Base-by-base conservation (phyloP, 2,888 invertebrate genomes). In the Malacosoma neustria region DNA sequence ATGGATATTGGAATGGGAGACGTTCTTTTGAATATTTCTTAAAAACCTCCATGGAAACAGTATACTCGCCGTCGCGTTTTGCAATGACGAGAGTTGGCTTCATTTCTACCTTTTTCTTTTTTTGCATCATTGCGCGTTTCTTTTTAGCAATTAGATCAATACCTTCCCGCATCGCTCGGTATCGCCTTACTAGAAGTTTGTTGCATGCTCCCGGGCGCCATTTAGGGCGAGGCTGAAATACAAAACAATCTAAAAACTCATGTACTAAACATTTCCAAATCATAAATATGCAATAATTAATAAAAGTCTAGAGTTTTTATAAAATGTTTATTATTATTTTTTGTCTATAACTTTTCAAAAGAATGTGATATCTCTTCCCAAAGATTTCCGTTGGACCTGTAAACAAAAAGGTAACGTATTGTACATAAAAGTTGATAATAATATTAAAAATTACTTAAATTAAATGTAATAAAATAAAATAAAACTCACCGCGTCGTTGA, bases 171-270 rank as follows among this genome's bases (percentile, higher is more conserved):
- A 74, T 14, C 1, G 75, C 62, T 50, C 70, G 66, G 37, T 82
- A 82, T 34, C 63, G 62, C 53, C 77, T 63, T 0, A 81, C 77
- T 38, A 84, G 54, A 29, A 71, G 54, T 49, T 75, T 81, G 41
- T 72, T 68, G 7, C 68, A 72, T 38, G 85, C 85, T 7, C 86
- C 86, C 4, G 86, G 86, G 43, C 57, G 72, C 86, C 86, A 86
- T 41, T 71, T 68, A 3, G 82, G 80, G 11, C 84, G 67, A 35
- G 60, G 57, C 86, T 85, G 52, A 36, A 60, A 64, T 36, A 30
- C 15, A 30, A 36, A 39, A 30, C 43, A 14, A 32, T 30, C 33
- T 33, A 33, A 11, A 11, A n/a, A n/a, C n/a, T n/a, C n/a, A n/a
- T n/a, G n/a, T n/a, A n/a, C n/a, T n/a, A n/a, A n/a, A n/a, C n/a